These are phyloP conservation scores for Drosophila guanche DNA, from an alignment of 1,140 invertebrate species.

Conservation along the genomic window DNA sequence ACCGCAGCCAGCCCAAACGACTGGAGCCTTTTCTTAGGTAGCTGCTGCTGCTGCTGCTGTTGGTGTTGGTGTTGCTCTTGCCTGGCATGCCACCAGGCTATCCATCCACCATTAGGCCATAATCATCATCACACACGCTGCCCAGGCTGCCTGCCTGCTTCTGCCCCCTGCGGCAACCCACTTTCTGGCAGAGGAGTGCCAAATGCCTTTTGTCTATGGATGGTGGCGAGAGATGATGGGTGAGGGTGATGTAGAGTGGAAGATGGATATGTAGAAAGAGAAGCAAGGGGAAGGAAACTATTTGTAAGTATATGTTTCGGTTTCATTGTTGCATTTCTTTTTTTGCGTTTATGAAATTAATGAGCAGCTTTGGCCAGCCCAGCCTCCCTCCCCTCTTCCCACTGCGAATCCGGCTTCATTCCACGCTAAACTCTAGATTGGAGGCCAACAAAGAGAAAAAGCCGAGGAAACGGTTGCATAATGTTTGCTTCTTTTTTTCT, in stretches of 20 bases:
- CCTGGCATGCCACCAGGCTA: slow-evolving; percentile 76
- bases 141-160: slow-evolving; percentile 41
- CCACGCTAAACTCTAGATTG: slow-evolving; percentile 14
- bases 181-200: slow-evolving; percentile 58
- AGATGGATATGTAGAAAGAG: slow-evolving; percentile 8
- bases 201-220: slow-evolving; percentile 76
- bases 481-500: slow-evolving; percentile 36
- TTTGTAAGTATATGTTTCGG: slow-evolving; percentile 82
- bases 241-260: background rate
- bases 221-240: slow-evolving; percentile 6
- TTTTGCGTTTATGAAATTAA: slow-evolving; percentile 79
- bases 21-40: slow-evolving; percentile 11
- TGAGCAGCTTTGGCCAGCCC: slow-evolving; percentile 61
- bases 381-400: slow-evolving; percentile 27
- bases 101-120: slow-evolving; percentile 76
- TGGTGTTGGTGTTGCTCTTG: slow-evolving; percentile 43
- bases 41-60: slow-evolving; percentile 35
- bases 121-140: slow-evolving; percentile 80
- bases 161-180: background rate
- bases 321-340: slow-evolving; percentile 81
- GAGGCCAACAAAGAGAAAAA: slow-evolving; percentile 29
- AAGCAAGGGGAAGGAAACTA: slow-evolving; percentile 40
- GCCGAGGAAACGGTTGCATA: slow-evolving; percentile 55
- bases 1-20: slow-evolving; percentile 49
- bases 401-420: slow-evolving; percentile 7